Evolutionary conservation across 2,888 invertebrate genomes (phyloP).

Genomic region (Euproctis similis): DNA sequence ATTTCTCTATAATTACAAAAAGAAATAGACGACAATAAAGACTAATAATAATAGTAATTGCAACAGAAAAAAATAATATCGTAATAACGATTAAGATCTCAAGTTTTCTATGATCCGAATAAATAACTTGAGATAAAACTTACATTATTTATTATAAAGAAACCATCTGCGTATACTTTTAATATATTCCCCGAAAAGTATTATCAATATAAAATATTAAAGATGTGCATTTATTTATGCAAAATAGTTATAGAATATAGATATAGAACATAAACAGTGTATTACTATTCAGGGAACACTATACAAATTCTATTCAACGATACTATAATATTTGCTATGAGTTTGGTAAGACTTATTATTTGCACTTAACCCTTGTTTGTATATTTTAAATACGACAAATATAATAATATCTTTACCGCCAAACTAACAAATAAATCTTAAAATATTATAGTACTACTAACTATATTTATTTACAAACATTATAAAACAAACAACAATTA

Average conservation of each 20-base stretch:
- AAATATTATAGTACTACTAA: slow-evolving; percentile 17
- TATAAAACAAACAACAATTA: slow-evolving; percentile 40
- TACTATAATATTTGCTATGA: slow-evolving; percentile 18
- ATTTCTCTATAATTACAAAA: slow-evolving; percentile 13
- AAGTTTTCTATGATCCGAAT: slow-evolving; percentile 21
- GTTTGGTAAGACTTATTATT: slow-evolving; percentile 27
- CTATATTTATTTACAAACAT: slow-evolving; percentile 41
- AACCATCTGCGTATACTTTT: slow-evolving; percentile 5
- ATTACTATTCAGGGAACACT: slow-evolving; percentile 9
- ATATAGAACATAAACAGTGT: slow-evolving; percentile 3
- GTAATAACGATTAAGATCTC: slow-evolving; percentile 36
- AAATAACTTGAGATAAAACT: slow-evolving; percentile 28
- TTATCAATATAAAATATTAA: slow-evolving; percentile 3
- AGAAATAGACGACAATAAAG: slow-evolving; percentile 16
- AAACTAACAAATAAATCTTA: no score
- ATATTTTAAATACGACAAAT: no score
- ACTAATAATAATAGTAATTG: slow-evolving; percentile 20
- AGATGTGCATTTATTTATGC: slow-evolving; percentile 7
- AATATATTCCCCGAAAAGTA: slow-evolving; percentile 9
- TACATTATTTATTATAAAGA: slow-evolving; percentile 11
- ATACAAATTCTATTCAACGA: slow-evolving; percentile 7
- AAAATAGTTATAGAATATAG: slow-evolving; percentile 5
- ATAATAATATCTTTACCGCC: no score
- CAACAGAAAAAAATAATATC: slow-evolving; percentile 25
- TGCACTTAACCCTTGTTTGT: slow-evolving; percentile 31